Base-by-base conservation (phyloP, 2,113 vertebrate species). In the Galbula dea region DNA sequence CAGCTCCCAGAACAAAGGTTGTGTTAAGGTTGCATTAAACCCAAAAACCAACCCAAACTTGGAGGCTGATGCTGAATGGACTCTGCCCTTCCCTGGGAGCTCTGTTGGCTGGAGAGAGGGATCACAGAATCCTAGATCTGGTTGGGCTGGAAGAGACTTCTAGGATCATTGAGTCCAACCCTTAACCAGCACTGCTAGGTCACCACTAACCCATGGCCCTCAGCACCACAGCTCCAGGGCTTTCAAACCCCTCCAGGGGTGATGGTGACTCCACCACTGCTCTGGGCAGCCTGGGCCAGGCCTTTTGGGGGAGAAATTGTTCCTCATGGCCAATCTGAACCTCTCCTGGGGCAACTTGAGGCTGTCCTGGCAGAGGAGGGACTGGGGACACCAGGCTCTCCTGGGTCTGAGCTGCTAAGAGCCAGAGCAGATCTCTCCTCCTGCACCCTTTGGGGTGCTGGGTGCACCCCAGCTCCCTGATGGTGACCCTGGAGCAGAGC, bases 401-500 rank as follows among this genome's bases (percentile, higher is more conserved):
- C 41, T 4, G 11, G 48, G 24, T 54, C 54, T 22, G 30, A 82
- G 55, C 48, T 36, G 55, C 48, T 29, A 68, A 68, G 52, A 29
- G 27, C 51, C 51, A 54, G 51, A 29, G 27, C 26, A 65, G 43
- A 26, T 26, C 66, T 39, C 73, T 59, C 23, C 76, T 54, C 27
- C 51, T 54, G 51, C 51, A 54, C n/a, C 39, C 34, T 0, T 2
- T 8, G 43, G 57, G 66, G 34, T 0, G 8, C 9, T 45, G 77
- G 37, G 37, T 24, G 52, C 52, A 29, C 41, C 77, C 30, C 79
- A 55, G 27, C 27, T 43, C 55, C 68, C 48, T 2, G 1, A 2
- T 1, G 2, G 36, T 24, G 43, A 39, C 20, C 48, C 55, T 6
- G 2, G 32, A 58, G 43, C 10, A 2, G 27, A 12, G 23, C 1